These are phyloP conservation scores for Clepsis dumicolana DNA, from an alignment of 2,888 invertebrate genomes.

Conservation along the genomic window DNA sequence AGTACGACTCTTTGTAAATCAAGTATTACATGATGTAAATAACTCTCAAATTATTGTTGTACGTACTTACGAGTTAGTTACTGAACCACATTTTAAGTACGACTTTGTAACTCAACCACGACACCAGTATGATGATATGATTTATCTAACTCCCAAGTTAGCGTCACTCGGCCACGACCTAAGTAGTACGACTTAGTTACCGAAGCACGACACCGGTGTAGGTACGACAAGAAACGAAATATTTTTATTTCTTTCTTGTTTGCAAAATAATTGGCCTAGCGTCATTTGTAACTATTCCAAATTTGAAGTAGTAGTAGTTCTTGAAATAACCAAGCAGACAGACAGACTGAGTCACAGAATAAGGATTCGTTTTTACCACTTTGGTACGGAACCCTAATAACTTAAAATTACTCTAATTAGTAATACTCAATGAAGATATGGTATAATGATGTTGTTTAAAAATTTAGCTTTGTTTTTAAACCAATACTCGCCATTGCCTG, in stretches of 20 bases:
- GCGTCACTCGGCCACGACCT: not conserved
- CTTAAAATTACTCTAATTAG: conserved; percentile 6
- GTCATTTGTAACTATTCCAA: too few relatives aligned
- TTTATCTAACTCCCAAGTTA: not conserved
- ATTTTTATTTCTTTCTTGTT: too few relatives aligned
- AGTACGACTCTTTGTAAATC: not conserved
- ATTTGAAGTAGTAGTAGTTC: too few relatives aligned
- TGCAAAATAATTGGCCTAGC: too few relatives aligned
- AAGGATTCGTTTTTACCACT: too few relatives aligned
- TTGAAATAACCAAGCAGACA: too few relatives aligned
- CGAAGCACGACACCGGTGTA: too few relatives aligned
- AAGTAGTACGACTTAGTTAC: not conserved
- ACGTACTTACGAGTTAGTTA: not conserved
- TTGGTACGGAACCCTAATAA: too few relatives aligned
- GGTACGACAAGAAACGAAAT: too few relatives aligned
- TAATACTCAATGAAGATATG: conserved; percentile 24
- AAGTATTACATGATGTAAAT: not conserved
- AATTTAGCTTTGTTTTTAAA: not conserved
- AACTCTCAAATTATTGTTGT: too few relatives aligned
- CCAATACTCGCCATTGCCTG: not conserved
- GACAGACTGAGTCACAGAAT: too few relatives aligned
- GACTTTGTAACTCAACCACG: not conserved
- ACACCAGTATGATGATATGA: not conserved
- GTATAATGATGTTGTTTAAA: not conserved
- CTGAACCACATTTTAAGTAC: not conserved